Evolutionary conservation across 2,888 invertebrate genomes (phyloP), one percentile per base, ranked within the genome.

Genomic region (Agapostemon virescens): DNA sequence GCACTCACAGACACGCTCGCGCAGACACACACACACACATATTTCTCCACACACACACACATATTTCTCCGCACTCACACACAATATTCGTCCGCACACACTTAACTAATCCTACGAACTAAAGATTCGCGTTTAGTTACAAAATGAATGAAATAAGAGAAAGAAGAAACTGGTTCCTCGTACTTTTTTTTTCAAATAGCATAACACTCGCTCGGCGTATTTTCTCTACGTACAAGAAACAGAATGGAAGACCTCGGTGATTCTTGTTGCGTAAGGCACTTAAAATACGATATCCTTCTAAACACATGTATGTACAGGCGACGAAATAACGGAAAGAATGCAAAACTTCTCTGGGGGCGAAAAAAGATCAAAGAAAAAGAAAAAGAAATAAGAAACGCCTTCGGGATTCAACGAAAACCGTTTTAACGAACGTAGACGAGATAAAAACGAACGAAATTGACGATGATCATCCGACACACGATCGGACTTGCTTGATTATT

Each of bases 241-340:
- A 90, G 85, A 91, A 91, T 92, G 92, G 92, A 92, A 92, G 92
- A 92, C 92, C 86, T 90, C 88, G 89, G 91, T 92, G 92, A 92
- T 92, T 92, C 91, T 92, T 92, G 92, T 92, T 92, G 92, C 90
- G 87, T 91, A 92, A 92, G 92, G 92, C 92, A 92, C 92, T 92
- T 92, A 92, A 90, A 90, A 85, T 89, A 87, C 79, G 81, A 73
- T 79, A 84, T 82, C 68, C 69, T 45, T 79, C 68, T 88, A 87
- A 63, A 80, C 84, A 55, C 55, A 58, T 30, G 71, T 88, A 89
- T 88, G 69, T 87, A 88, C 87, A 88, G 70, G 30, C 26, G 64
- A 49, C n/a, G 11, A 36, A 78, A 30, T 15, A 9, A 20, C 69
- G 72, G 81, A 77, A 71, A 69, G 45, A 75, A 64, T 33, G 64